phyloP scores from a whole-genome alignment of 2,888 invertebrate species.

The Drosophila multiciliata region DNA sequence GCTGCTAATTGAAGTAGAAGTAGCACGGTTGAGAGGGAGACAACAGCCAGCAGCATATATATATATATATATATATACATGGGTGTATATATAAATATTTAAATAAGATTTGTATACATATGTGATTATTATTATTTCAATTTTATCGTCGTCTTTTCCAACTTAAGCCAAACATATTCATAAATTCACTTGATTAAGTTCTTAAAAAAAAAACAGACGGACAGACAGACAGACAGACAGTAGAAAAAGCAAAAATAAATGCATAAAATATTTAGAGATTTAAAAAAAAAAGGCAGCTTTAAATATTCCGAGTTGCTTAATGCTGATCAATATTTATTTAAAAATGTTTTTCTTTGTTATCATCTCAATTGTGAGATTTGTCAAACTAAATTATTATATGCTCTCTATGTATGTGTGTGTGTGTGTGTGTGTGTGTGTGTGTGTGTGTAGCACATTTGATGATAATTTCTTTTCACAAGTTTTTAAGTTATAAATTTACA shows the following conservation, averaged over 20 bases:
- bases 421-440: neutral
- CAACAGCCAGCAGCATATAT: neutral
- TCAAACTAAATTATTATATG: neutral
- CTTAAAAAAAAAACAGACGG: neutral
- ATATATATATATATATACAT: no score
- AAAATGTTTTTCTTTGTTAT: neutral
- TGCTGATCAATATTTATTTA: neutral
- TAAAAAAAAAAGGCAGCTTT: neutral
- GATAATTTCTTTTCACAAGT: slow-evolving; percentile 81
- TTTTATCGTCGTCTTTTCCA: neutral
- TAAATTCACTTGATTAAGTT: neutral
- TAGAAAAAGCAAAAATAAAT: neutral
- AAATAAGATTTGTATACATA: neutral
- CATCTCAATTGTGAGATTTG: neutral
- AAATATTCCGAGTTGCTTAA: neutral
- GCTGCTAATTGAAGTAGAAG: slow-evolving; percentile 65
- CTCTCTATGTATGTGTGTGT: neutral
- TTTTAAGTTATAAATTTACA: slow-evolving; percentile 67
- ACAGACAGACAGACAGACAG: no score
- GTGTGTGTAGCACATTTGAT: slow-evolving; percentile 62
- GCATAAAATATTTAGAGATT: neutral
- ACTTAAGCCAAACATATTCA: neutral
- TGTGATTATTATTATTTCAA: neutral
- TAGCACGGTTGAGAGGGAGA: neutral
- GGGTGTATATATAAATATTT: no score